phyloP scores from a whole-genome alignment of 2,888 invertebrate genomes.

The Opisthograptis luteolata region DNA sequence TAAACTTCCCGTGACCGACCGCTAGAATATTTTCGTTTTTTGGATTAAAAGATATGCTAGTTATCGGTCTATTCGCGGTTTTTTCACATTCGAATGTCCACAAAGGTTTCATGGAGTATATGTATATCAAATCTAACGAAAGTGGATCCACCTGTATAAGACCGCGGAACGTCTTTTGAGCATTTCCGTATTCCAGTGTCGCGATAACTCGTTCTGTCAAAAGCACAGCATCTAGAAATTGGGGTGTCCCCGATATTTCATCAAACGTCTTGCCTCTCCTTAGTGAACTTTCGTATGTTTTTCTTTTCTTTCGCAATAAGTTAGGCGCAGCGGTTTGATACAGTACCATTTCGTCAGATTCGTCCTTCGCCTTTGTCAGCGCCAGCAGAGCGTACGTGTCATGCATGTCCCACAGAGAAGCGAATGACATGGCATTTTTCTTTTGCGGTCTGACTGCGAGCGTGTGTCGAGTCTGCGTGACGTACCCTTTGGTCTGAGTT shows the following conservation, averaged over 20 bases:
- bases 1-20: conserved; percentile 89
- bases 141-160: conserved; percentile 85
- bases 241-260: conserved; percentile 54
- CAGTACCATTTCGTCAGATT: conserved; percentile 76
- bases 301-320: conserved; percentile 61
- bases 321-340: conserved; percentile 67
- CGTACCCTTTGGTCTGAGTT: conserved; percentile 86
- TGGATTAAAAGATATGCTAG: conserved; percentile 87
- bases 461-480: conserved; percentile 87
- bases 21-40: conserved; percentile 89
- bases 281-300: conserved; percentile 28
- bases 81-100: conserved; percentile 86
- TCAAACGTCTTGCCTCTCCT: conserved; percentile 54
- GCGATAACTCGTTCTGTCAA: conserved; percentile 89
- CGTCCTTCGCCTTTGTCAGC: conserved; percentile 49
- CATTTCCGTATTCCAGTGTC: conserved; percentile 86
- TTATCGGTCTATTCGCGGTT: conserved; percentile 83
- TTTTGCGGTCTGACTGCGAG: conserved; percentile 82
- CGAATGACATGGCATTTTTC: conserved; percentile 85
- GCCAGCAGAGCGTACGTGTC: conserved; percentile 86
- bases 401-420: conserved; percentile 91
- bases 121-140: conserved; percentile 85
- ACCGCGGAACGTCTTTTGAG: conserved; percentile 89
- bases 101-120: conserved; percentile 86
- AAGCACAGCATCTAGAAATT: conserved; percentile 86